A percentile compares a stretch with the other conserved stretches of the same genome.
These are phyloP conservation scores for Condylura cristata DNA, from an alignment of 2,113 vertebrate genomes.

Conservation along the genomic window DNA sequence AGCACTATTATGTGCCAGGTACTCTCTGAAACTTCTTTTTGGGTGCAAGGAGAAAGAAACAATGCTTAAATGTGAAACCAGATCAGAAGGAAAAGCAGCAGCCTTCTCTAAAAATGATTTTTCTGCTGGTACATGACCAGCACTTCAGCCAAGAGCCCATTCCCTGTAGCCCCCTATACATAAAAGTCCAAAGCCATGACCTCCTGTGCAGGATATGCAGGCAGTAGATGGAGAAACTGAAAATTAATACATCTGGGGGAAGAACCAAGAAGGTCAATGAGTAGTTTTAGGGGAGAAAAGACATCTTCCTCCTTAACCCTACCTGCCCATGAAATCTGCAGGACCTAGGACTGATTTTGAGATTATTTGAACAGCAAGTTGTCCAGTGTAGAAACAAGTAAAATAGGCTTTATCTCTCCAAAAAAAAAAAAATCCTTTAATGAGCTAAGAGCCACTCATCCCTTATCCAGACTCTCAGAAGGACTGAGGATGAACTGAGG, in stretches of 20 bases:
- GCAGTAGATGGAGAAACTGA: neutral
- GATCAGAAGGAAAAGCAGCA: neutral
- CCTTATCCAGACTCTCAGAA: neutral
- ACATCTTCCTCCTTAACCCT: neutral
- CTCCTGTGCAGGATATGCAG: conserved; percentile 11
- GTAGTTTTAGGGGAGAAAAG: neutral
- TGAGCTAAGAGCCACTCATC: neutral
- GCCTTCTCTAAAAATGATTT: neutral
- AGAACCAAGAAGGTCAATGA: neutral
- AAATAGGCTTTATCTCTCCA: neutral
- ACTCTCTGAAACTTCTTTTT: conserved; percentile 2
- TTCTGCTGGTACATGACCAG: neutral
- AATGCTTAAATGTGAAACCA: conserved; percentile 22
- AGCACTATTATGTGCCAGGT: neutral
- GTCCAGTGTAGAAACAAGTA: neutral
- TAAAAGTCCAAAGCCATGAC: conserved; percentile 2
- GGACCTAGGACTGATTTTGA: conserved; percentile 7
- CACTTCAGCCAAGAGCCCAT: neutral
- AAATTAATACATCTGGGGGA: neutral
- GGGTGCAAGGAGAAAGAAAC: neutral
- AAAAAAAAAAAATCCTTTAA: neutral
- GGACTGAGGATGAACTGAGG: neutral
- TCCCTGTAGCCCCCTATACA: neutral
- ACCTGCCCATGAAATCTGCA: neutral
- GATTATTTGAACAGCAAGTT: neutral